Conservation (phyloP, 2,888 invertebrate species). For the Spialia ferax region DNA sequence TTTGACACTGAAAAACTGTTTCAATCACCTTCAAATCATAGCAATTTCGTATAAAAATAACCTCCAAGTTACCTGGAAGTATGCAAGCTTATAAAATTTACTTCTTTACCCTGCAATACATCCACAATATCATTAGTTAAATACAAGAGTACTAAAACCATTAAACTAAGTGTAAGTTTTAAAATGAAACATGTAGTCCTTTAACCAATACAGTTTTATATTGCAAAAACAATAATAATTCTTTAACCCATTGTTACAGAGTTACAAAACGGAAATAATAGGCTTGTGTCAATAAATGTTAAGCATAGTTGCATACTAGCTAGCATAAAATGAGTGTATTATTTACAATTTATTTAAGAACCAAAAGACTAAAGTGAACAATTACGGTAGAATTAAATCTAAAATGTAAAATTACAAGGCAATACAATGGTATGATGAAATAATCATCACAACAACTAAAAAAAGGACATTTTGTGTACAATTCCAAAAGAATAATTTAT, state of each 20-base stretch:
- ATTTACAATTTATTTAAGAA: slow-evolving; percentile 21
- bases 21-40: not conserved
- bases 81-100: not conserved
- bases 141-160: not conserved
- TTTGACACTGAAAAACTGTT: slow-evolving; percentile 34
- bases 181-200: slow-evolving; percentile 33
- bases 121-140: not conserved
- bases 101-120: not conserved
- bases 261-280: slow-evolving; percentile 20
- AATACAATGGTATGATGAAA: not conserved
- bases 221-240: slow-evolving; percentile 35
- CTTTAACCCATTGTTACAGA: slow-evolving; percentile 27
- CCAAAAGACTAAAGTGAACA: slow-evolving; percentile 2
- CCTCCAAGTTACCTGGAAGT: not conserved
- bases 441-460: not conserved
- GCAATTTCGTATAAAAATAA: slow-evolving; percentile 37
- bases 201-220: slow-evolving; percentile 36
- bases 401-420: slow-evolving; percentile 2
- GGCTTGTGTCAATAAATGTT: slow-evolving; percentile 2
- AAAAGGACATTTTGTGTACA: not conserved
- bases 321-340: slow-evolving; percentile 6
- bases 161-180: not conserved
- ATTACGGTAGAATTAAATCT: not conserved
- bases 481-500: not conserved
- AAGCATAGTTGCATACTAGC: slow-evolving; percentile 16